Conservation (phyloP, 2,888 invertebrate genomes). For the Philonicus albiceps region DNA sequence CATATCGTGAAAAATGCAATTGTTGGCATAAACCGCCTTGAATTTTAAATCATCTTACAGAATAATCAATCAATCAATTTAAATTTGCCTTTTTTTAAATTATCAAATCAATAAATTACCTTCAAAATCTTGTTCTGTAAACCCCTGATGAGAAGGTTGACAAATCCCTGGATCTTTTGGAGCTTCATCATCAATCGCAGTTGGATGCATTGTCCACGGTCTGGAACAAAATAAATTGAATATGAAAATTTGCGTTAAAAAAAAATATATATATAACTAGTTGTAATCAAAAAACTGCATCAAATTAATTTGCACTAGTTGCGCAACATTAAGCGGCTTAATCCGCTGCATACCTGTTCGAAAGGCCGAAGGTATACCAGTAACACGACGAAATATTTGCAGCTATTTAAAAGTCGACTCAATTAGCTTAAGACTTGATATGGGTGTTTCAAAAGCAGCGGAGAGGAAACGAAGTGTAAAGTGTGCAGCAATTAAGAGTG, state of each 20-base stretch:
- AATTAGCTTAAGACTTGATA: slow-evolving; percentile 8
- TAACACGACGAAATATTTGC: neutral
- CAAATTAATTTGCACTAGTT: neutral
- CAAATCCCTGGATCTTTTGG: slow-evolving; percentile 87
- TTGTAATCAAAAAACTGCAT: neutral
- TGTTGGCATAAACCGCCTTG: neutral
- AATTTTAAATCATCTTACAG: neutral
- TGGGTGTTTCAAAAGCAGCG: neutral
- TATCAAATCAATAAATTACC: slow-evolving; percentile 73
- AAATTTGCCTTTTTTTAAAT: neutral
- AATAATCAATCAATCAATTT: neutral
- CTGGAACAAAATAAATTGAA: slow-evolving; percentile 58
- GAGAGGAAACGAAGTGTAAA: neutral
- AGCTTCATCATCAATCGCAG: slow-evolving; percentile 75
- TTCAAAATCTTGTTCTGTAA: slow-evolving; percentile 89
- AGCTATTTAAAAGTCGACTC: neutral
- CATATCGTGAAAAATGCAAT: neutral
- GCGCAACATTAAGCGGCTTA: neutral
- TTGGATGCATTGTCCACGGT: slow-evolving; percentile 69
- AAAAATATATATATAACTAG: neutral
- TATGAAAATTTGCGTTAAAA: neutral
- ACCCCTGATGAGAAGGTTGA: slow-evolving; percentile 77
- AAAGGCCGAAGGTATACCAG: neutral
- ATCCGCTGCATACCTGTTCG: neutral
- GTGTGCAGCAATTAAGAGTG: neutral